These are phyloP conservation scores for Lontra canadensis DNA, from an alignment of 2,113 vertebrate genomes.

Conservation along the genomic window DNA sequence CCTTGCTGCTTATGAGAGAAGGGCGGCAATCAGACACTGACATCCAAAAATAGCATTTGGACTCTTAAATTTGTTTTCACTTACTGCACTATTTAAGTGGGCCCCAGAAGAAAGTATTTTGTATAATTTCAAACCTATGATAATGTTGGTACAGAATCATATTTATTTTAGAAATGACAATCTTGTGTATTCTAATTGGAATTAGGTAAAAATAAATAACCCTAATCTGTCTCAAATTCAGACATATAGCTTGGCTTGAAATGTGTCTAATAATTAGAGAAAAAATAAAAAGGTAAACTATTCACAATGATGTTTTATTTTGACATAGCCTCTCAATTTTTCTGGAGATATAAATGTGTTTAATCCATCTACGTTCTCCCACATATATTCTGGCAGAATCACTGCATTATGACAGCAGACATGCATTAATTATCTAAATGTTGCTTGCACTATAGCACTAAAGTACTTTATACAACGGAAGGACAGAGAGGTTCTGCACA, in stretches of 20 bases:
- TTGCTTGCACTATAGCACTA: background rate
- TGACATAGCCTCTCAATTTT: slow-evolving; percentile 57
- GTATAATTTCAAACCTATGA: background rate
- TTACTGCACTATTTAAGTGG: background rate
- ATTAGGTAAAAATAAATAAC: slow-evolving; percentile 66
- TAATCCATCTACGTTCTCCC: slow-evolving; percentile 47
- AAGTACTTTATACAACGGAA: background rate
- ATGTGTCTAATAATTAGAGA: slow-evolving; percentile 56
- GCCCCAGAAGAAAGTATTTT: background rate
- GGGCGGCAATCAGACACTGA: background rate
- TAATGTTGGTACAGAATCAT: slow-evolving; percentile 30
- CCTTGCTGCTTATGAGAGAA: background rate
- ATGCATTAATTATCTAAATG: slow-evolving; percentile 56
- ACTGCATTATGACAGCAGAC: slow-evolving; percentile 33
- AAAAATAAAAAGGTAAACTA: slow-evolving; percentile 50
- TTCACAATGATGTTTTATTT: slow-evolving; percentile 51
- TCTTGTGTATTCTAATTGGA: slow-evolving; percentile 49
- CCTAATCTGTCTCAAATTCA: slow-evolving; percentile 55
- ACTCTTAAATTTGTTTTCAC: background rate
- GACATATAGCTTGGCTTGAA: slow-evolving; percentile 14
- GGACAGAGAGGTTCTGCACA: background rate
- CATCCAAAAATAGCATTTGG: background rate
- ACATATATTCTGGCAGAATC: slow-evolving; percentile 37
- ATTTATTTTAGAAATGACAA: slow-evolving; percentile 51
- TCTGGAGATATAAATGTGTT: background rate